phyloP scores from a whole-genome alignment of 2,797 vertebrate genomes.

The Staurois parvus region DNA sequence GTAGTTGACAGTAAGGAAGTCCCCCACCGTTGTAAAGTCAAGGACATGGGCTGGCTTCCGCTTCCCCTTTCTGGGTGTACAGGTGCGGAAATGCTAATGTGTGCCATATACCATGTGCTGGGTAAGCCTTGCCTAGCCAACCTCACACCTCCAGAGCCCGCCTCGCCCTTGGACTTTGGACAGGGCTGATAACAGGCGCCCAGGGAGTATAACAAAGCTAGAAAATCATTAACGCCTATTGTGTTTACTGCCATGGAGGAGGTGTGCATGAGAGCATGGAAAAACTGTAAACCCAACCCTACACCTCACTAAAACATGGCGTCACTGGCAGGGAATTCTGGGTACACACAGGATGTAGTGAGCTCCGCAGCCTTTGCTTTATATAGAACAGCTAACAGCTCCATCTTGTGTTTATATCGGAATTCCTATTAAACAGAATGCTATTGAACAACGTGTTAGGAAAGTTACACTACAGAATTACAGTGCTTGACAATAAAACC shows the following conservation, averaged over 20 bases:
- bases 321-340: slow-evolving; percentile 31
- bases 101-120: slow-evolving; percentile 55
- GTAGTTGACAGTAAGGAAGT: background rate
- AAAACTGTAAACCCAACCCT: background rate
- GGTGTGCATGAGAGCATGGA: slow-evolving; percentile 45
- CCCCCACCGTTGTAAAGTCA: slow-evolving; percentile 2
- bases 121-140: slow-evolving; percentile 65
- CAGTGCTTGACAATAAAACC: too few species aligned
- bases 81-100: slow-evolving; percentile 14
- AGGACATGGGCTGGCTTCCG: slow-evolving; percentile 23
- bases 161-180: slow-evolving; percentile 76
- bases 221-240: slow-evolving; percentile 76
- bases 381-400: slow-evolving; percentile 29
- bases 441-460: background rate
- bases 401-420: slow-evolving; percentile 28
- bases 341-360: slow-evolving; percentile 10
- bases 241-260: slow-evolving; percentile 57
- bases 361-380: background rate
- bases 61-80: slow-evolving; percentile 24
- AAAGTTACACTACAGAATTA: too few species aligned
- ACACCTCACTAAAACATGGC: background rate
- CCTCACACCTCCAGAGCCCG: slow-evolving; percentile 48
- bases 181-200: slow-evolving; percentile 73
- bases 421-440: background rate
- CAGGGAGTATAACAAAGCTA: slow-evolving; percentile 67